Evolutionary conservation across 2,113 vertebrate species (phyloP).

Genomic region (Cheirogaleus medius): DNA sequence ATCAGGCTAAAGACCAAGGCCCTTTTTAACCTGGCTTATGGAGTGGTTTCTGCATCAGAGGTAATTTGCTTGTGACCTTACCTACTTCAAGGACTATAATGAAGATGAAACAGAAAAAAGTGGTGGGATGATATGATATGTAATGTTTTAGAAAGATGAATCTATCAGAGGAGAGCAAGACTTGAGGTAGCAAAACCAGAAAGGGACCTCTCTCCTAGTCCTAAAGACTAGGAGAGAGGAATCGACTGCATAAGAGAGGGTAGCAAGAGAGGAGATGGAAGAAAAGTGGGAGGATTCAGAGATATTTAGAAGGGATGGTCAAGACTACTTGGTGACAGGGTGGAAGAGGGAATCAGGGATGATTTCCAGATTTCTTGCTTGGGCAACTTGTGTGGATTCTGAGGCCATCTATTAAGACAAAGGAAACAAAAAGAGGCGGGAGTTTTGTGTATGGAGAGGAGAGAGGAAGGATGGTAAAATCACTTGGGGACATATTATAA

Average conservation of each 20-base stretch:
- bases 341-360: not conserved
- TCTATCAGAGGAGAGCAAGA: not conserved
- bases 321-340: not conserved
- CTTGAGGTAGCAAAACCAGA: not conserved
- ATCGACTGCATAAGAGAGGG: not conserved
- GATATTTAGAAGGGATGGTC: not conserved
- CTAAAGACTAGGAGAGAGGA: not conserved
- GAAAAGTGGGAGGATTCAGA: not conserved
- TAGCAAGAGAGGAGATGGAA: not conserved
- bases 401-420: not conserved
- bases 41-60: not conserved
- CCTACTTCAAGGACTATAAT: not conserved
- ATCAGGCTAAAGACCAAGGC: not conserved
- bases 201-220: not conserved
- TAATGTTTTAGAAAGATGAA: not conserved
- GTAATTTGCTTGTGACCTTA: not conserved
- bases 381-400: not conserved
- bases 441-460: not conserved
- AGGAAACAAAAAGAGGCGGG: not conserved
- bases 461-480: not conserved
- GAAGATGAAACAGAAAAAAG: not conserved
- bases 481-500: not conserved
- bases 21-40: not conserved
- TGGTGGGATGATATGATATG: not conserved
- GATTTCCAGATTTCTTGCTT: not conserved